A percentile compares a stretch with the other conserved stretches of the same genome.
phyloP scores from a whole-genome alignment of 2,888 invertebrate genomes.

The Caenorhabditis sulstoni region DNA sequence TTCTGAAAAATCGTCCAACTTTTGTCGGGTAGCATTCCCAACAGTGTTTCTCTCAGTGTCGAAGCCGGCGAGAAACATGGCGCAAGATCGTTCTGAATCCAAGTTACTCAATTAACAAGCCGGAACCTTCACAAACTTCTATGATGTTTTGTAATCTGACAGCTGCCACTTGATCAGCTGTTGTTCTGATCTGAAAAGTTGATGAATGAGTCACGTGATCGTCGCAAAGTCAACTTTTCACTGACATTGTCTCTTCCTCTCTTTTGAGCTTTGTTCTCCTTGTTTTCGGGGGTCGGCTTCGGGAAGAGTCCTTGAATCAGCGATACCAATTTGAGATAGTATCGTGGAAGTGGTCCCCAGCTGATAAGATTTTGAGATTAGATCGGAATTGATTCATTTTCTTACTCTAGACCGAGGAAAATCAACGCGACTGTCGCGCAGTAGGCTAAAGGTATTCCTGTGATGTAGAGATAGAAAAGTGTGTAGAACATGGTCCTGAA shows the following conservation, averaged over 20 bases:
- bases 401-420: conserved; percentile 57
- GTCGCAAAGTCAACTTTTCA: conserved; percentile 11
- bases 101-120: too few species aligned
- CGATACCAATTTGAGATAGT: conserved; percentile 65
- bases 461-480: conserved; percentile 39
- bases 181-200: conserved; percentile 9
- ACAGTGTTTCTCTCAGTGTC: too few species aligned
- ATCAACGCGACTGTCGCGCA: conserved; percentile 60
- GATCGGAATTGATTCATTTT: background rate
- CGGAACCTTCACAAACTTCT: conserved; percentile 13
- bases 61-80: conserved; percentile 41
- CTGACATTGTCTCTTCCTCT: conserved; percentile 9
- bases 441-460: conserved; percentile 32
- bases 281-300: conserved; percentile 13
- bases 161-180: conserved; percentile 20
- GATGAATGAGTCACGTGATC: conserved; percentile 19
- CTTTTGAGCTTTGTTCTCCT: background rate
- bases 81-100: conserved; percentile 58
- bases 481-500: conserved; percentile 20
- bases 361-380: conserved; percentile 17
- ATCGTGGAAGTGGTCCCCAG: conserved; percentile 69
- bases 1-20: background rate
- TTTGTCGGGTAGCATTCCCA: background rate
- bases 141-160: conserved; percentile 26
- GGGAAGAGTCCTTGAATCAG: conserved; percentile 66